phyloP scores from a whole-genome alignment of 2,888 invertebrate genomes.

The Ligdia adustata region DNA sequence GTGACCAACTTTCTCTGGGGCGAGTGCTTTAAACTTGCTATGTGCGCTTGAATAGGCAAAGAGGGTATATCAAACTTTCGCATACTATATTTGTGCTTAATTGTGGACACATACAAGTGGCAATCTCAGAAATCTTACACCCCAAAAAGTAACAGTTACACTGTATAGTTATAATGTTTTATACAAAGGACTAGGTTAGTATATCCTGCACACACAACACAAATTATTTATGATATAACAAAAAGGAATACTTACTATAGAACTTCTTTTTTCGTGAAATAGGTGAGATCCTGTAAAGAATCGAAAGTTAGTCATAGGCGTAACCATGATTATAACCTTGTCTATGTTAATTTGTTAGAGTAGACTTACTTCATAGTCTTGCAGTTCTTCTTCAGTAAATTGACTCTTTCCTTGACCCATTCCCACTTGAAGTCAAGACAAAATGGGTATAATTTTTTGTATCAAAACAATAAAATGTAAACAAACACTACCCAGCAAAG shows the following conservation, averaged over 20 bases:
- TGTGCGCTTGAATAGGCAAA: conserved; percentile 87
- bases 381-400: conserved; percentile 94
- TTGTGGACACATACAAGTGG: too few species aligned
- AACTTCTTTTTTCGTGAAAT: conserved; percentile 97
- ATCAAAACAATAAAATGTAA: too few species aligned
- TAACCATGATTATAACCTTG: not conserved
- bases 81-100: too few species aligned
- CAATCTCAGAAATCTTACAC: too few species aligned
- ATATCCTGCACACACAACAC: too few species aligned
- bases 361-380: conserved; percentile 91
- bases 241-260: conserved; percentile 88
- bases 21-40: conserved; percentile 94
- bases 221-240: too few species aligned
- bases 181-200: too few species aligned
- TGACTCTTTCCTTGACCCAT: conserved; percentile 94
- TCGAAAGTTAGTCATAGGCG: conserved; percentile 34
- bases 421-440: conserved; percentile 13
- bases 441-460: too few species aligned
- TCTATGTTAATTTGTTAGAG: not conserved
- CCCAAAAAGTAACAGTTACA: too few species aligned
- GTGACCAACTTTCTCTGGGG: conserved; percentile 95
- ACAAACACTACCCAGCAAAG: too few species aligned
- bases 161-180: too few species aligned
- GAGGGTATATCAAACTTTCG: too few species aligned
- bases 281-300: conserved; percentile 92